A percentile compares a stretch with the other conserved stretches of the same genome.
Conservation (phyloP, 2,888 invertebrate species). For the Idaea straminata region DNA sequence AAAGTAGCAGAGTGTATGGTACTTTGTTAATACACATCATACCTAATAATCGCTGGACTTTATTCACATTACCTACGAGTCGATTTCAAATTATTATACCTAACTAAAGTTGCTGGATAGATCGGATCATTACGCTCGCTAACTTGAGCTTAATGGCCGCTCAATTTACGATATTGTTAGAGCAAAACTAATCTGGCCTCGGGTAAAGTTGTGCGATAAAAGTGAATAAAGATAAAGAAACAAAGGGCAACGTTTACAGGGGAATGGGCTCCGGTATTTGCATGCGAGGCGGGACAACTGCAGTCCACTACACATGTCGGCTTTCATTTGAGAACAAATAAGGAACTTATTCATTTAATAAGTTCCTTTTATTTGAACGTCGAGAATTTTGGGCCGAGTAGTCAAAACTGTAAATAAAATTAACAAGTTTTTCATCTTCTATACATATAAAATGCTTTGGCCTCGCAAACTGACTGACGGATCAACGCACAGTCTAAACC, state of each 20-base stretch:
- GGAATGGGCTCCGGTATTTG: slow-evolving; percentile 57
- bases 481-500: too few relatives aligned
- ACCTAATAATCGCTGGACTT: slow-evolving; percentile 28
- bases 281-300: slow-evolving; percentile 34
- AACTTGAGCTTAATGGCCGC: slow-evolving; percentile 45
- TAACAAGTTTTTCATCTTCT: not conserved
- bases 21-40: slow-evolving; percentile 35
- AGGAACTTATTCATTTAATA: slow-evolving; percentile 7
- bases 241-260: slow-evolving; percentile 54
- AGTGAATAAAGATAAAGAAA: slow-evolving; percentile 53
- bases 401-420: not conserved
- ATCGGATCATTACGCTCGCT: slow-evolving; percentile 49
- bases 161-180: slow-evolving; percentile 59
- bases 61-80: slow-evolving; percentile 30
- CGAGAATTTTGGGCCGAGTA: not conserved
- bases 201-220: slow-evolving; percentile 62
- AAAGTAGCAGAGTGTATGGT: slow-evolving; percentile 36
- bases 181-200: slow-evolving; percentile 61
- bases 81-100: slow-evolving; percentile 30
- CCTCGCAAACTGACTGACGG: too few relatives aligned
- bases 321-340: not conserved
- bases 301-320: not conserved
- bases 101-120: slow-evolving; percentile 43
- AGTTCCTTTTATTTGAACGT: slow-evolving; percentile 34
- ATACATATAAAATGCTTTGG: too few relatives aligned